A percentile compares a stretch with the other conserved stretches of the same genome.
phyloP scores from a whole-genome alignment of 2,888 invertebrate genomes.

The Drosophila kambysellisi region DNA sequence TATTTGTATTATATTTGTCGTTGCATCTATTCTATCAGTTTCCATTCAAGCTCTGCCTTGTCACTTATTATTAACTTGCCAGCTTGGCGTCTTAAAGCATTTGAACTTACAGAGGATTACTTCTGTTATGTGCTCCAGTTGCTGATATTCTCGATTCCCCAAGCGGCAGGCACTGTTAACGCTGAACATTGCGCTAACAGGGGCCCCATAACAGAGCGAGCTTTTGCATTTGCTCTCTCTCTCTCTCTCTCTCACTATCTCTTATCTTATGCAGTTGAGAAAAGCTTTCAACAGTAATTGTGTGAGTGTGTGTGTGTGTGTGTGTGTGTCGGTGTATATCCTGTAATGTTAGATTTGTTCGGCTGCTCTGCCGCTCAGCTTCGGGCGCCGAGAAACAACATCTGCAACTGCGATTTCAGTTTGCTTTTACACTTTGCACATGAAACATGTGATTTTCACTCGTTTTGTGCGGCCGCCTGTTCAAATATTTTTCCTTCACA shows the following conservation, averaged over 20 bases:
- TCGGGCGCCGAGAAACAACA: conserved; percentile 19
- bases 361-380: conserved; percentile 32
- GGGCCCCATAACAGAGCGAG: conserved; percentile 26
- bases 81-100: background rate
- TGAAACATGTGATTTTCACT: conserved; percentile 79
- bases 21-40: background rate
- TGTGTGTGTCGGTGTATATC: conserved; percentile 8
- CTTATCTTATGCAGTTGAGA: background rate
- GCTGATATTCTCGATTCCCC: background rate
- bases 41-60: background rate
- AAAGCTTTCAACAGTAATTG: conserved; percentile 36
- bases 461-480: conserved; percentile 56
- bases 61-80: background rate
- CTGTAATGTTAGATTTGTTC: conserved; percentile 36
- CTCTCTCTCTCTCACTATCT: background rate
- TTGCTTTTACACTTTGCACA: conserved; percentile 83
- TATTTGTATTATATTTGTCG: background rate
- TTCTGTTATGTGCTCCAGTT: background rate
- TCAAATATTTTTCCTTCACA: conserved; percentile 55
- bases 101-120: background rate
- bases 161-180: conserved; percentile 13
- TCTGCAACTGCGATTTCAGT: conserved; percentile 63
- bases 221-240: conserved; percentile 21
- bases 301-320: background rate
- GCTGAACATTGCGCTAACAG: conserved; percentile 28